Evolutionary conservation across 1,140 invertebrate genomes (phyloP), one percentile per base, ranked within the genome.

Genomic region (Mercenaria mercenaria): DNA sequence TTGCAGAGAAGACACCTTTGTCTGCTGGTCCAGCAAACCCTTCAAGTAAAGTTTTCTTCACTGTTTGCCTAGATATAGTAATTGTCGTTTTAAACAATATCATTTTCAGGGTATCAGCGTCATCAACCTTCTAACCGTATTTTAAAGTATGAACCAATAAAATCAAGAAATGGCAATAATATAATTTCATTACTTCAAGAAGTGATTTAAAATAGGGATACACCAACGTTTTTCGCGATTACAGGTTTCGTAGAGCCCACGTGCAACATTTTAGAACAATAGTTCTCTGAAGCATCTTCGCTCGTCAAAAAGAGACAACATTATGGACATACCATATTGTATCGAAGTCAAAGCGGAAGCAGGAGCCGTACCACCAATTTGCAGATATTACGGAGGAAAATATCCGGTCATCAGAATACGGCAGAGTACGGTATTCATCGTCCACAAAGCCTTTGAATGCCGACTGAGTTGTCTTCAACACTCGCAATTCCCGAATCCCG

Each of bases 401-500:
- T 91, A 98, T 97, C 79, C 97, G 96, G 95, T 98, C 97, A n/a
- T 97, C 96, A 50, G 97, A 96, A 95, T 98, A 97, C 0, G 97
- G 96, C n/a, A 98, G 95, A 1, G 97, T 97, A 32, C 97, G 97
- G 91, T 97, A 98, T 90, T 98, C 97, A 92, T 98, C 97, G 93
- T 97, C 97, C 37, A 97, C 96, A 92, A 98, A 98, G 94, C 98
- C 97, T 0, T 97, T 97, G 94, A 98, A 98, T 10, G 97, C 97
- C 0, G 97, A 98, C 93, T 98, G 97, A 0, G 98, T 98, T 0
- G 97, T 98, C 95, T 98, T 98, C 64, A 98, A 93, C 0, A 98
- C 97, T 34, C 97, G 96, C 23, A 98, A 95, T 26, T 97, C 97
- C 69, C 96, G 97, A 52, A 98, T 69, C 83, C 50, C 91, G 34